Evolutionary conservation across 1,140 invertebrate genomes (phyloP).

Genomic region (Ephestia elutella): DNA sequence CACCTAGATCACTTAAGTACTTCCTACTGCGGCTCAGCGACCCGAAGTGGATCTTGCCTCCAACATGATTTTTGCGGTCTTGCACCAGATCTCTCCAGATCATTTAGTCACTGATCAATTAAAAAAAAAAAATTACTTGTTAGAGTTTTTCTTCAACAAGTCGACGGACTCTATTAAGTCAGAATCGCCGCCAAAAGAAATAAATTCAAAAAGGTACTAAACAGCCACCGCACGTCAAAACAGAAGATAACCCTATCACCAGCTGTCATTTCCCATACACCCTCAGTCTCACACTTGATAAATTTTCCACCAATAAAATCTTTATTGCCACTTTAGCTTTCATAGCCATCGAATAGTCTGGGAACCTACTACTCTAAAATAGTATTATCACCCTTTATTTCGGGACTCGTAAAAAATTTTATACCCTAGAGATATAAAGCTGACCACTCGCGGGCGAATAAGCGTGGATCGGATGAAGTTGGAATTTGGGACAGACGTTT

Average conservation of each 20-base stretch:
- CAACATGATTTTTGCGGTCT: too few relatives aligned
- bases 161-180: too few relatives aligned
- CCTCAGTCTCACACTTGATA: constrained; percentile 5
- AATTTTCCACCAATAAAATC: constrained; percentile 27
- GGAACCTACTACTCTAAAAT: constrained; percentile 33
- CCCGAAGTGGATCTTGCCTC: too few relatives aligned
- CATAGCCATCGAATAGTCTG: constrained; percentile 32
- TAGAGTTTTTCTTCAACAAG: too few relatives aligned
- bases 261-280: background rate
- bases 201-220: background rate
- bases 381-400: constrained; percentile 40
- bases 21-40: too few relatives aligned
- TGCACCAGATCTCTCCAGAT: too few relatives aligned
- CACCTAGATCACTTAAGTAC: too few relatives aligned
- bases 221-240: background rate
- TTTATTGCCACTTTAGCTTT: constrained; percentile 27
- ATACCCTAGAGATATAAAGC: constrained; percentile 25
- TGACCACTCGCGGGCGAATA: constrained; percentile 13
- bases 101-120: too few relatives aligned
- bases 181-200: too few relatives aligned
- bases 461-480: background rate
- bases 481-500: background rate
- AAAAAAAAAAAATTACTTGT: too few relatives aligned
- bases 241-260: background rate
- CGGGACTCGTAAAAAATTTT: constrained; percentile 35